Evolutionary conservation across 2,113 vertebrate species (phyloP).

Genomic region (Larimichthys crocea): DNA sequence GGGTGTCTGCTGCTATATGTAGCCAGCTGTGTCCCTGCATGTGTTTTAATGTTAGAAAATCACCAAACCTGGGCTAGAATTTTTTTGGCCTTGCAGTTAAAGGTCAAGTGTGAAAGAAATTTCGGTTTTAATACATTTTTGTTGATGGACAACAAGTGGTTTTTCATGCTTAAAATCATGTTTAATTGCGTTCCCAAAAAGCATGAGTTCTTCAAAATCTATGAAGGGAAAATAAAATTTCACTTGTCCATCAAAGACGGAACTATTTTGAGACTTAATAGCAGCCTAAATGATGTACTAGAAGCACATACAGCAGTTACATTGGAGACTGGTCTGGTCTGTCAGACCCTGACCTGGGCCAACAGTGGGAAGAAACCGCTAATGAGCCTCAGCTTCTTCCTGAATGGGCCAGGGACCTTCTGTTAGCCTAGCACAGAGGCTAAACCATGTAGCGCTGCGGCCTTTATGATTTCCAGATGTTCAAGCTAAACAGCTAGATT

Average conservation of each 20-base stretch:
- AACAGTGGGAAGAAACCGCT: slow-evolving; percentile 50
- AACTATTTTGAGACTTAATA: slow-evolving; percentile 48
- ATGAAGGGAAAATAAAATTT: not conserved
- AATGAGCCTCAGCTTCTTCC: slow-evolving; percentile 58
- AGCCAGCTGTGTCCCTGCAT: slow-evolving; percentile 25
- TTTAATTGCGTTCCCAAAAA: not conserved
- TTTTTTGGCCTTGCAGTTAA: slow-evolving; percentile 5
- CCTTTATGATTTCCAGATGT: slow-evolving; percentile 79
- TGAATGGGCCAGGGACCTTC: slow-evolving; percentile 31
- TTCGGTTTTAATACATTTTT: not conserved
- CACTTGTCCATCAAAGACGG: slow-evolving; percentile 25
- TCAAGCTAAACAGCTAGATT: slow-evolving; percentile 61
- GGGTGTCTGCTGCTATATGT: slow-evolving; percentile 11
- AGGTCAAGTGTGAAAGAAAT: not conserved
- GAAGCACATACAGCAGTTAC: not conserved
- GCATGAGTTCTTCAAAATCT: slow-evolving; percentile 3
- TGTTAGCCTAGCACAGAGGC: slow-evolving; percentile 55
- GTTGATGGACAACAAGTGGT: not conserved
- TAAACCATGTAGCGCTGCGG: slow-evolving; percentile 47
- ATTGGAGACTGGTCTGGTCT: slow-evolving; percentile 26
- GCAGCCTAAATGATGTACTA: slow-evolving; percentile 5
- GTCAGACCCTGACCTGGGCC: slow-evolving; percentile 40
- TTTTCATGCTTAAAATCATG: not conserved
- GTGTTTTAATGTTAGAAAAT: not conserved
- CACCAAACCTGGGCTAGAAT: not conserved